Conservation (phyloP, 2,113 vertebrate species). For the Chaetodon auriga region DNA sequence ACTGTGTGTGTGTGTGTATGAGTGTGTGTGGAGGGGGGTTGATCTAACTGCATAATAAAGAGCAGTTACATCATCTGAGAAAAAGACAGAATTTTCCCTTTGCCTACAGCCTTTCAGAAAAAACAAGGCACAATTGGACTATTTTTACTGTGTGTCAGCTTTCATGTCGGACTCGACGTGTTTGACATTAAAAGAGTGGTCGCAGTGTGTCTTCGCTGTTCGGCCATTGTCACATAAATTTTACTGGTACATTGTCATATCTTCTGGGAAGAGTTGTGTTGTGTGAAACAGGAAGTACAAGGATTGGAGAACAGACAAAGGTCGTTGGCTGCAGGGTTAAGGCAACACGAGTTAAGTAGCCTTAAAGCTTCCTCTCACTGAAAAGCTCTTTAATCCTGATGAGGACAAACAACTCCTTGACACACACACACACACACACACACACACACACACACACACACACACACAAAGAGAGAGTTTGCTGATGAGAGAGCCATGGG, state of each 20-base stretch:
- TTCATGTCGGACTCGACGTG: constrained; percentile 32
- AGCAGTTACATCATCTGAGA: constrained; percentile 69
- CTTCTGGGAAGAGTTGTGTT: constrained; percentile 53
- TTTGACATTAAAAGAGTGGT: constrained; percentile 36
- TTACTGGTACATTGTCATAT: constrained; percentile 20
- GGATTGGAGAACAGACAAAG: constrained; percentile 65
- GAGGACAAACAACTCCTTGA: constrained; percentile 58
- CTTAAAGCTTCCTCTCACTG: constrained; percentile 67
- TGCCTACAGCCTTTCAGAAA: constrained; percentile 53
- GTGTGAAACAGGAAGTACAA: constrained; percentile 69
- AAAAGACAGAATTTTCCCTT: constrained; percentile 45
- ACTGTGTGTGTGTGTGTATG: too few species aligned
- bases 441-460: constrained; percentile 24
- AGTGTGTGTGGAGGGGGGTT: not conserved
- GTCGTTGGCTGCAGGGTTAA: constrained; percentile 70
- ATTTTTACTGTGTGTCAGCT: constrained; percentile 22
- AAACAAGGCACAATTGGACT: constrained; percentile 38
- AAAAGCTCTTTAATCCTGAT: constrained; percentile 70
- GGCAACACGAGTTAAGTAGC: constrained; percentile 64
- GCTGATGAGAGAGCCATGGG: constrained; percentile 61
- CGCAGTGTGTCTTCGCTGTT: constrained; percentile 32
- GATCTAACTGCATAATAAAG: constrained; percentile 58
- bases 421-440: constrained; percentile 35
- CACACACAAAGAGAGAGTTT: constrained; percentile 38
- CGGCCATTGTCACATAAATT: constrained; percentile 44